Evolutionary conservation across 2,797 vertebrate species (phyloP).

Genomic region (Acanthurus leucopareius): DNA sequence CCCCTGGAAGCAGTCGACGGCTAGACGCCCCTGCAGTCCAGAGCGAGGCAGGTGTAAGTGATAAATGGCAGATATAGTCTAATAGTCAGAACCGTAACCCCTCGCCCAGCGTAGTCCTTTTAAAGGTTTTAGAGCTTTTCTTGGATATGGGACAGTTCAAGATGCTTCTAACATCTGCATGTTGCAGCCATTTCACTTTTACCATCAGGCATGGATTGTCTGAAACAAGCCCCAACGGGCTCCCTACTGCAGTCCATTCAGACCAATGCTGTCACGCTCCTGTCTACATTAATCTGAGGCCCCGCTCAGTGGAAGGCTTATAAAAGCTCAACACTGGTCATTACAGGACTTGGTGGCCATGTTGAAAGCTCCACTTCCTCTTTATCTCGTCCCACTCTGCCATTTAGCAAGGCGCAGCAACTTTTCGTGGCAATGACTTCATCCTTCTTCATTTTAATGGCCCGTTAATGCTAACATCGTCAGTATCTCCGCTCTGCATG

Average conservation of each 20-base stretch:
- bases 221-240: slow-evolving; percentile 76
- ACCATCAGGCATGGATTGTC: slow-evolving; percentile 65
- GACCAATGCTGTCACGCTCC: slow-evolving; percentile 71
- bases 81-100: slow-evolving; percentile 66
- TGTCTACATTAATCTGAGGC: slow-evolving; percentile 74
- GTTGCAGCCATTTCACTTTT: slow-evolving; percentile 75
- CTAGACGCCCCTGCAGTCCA: slow-evolving; percentile 52
- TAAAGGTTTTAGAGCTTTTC: slow-evolving; percentile 75
- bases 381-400: slow-evolving; percentile 41
- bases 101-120: slow-evolving; percentile 61
- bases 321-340: slow-evolving; percentile 71
- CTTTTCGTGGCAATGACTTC: slow-evolving; percentile 67
- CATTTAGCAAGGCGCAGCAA: slow-evolving; percentile 63
- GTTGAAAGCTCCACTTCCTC: slow-evolving; percentile 66
- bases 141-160: slow-evolving; percentile 59
- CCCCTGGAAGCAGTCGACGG: slow-evolving; percentile 56
- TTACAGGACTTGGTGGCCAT: slow-evolving; percentile 70
- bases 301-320: slow-evolving; percentile 63
- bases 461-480: slow-evolving; percentile 81
- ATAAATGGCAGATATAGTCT: slow-evolving; percentile 73
- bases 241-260: slow-evolving; percentile 76
- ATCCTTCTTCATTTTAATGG: slow-evolving; percentile 79
- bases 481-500: slow-evolving; percentile 78
- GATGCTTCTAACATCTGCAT: slow-evolving; percentile 83
- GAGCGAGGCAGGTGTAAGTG: slow-evolving; percentile 65